phyloP scores from a whole-genome alignment of 2,888 invertebrate species.

The Homarus gammarus region DNA sequence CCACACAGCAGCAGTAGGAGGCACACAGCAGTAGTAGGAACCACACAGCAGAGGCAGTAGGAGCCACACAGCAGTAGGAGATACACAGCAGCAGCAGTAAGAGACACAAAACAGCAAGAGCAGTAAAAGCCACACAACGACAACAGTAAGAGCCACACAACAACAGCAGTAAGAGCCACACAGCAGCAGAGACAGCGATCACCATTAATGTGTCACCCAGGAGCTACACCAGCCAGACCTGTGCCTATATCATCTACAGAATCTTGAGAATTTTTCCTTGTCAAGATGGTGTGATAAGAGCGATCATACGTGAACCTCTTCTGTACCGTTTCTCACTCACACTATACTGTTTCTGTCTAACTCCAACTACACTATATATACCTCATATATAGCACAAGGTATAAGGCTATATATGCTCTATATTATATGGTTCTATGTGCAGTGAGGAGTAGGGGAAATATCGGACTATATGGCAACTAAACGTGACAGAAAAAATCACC shows the following conservation, averaged over 20 bases:
- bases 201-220: conserved; percentile 43
- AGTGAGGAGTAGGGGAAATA: background rate
- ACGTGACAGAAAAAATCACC: conserved; percentile 48
- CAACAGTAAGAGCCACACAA: background rate
- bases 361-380: too few species aligned
- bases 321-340: too few species aligned
- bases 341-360: too few species aligned
- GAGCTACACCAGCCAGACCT: conserved; percentile 14
- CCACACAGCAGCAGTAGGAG: too few species aligned
- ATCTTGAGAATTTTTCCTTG: conserved; percentile 49
- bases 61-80: background rate
- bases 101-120: background rate
- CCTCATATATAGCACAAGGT: too few species aligned
- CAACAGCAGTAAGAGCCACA: background rate
- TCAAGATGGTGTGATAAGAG: conserved; percentile 42
- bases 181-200: conserved; percentile 16
- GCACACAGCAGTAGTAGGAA: too few species aligned
- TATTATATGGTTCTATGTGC: too few species aligned
- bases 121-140: background rate
- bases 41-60: background rate
- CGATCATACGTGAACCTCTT: conserved; percentile 31
- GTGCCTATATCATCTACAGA: conserved; percentile 34
- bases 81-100: background rate
- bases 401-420: too few species aligned
- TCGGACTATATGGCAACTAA: conserved; percentile 22